phyloP scores from a whole-genome alignment of 2,888 invertebrate species.

The Timema cristinae region DNA sequence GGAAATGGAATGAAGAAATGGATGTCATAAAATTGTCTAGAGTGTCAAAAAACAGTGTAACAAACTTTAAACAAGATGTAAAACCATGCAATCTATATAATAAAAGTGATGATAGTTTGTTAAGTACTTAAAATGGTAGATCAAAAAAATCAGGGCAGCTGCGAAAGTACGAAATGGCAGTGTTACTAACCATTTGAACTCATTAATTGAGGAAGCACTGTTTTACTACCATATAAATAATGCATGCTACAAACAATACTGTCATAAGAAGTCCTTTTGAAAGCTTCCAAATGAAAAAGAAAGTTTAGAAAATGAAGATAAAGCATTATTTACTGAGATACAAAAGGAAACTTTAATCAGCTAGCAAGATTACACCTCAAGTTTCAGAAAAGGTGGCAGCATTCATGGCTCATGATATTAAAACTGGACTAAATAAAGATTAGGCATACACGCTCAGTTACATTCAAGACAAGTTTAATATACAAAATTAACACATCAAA shows the following conservation, averaged over 20 bases:
- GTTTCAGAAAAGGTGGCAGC: too few species aligned
- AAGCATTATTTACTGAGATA: not conserved
- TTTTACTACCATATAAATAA: too few species aligned
- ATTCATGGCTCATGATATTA: too few species aligned
- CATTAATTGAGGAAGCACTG: too few species aligned
- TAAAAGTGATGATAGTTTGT: too few species aligned
- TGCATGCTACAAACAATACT: not conserved
- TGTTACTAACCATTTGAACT: too few species aligned
- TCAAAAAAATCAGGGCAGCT: slow-evolving; percentile 8
- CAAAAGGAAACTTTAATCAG: too few species aligned
- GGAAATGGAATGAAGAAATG: not conserved
- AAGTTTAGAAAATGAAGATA: not conserved
- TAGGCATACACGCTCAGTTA: too few species aligned
- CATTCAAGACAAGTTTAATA: too few species aligned
- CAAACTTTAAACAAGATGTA: slow-evolving; percentile 8
- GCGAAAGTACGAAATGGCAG: not conserved
- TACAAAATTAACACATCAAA: too few species aligned
- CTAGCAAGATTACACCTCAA: too few species aligned
- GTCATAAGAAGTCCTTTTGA: slow-evolving; percentile 8
- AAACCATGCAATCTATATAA: not conserved
- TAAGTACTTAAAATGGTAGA: not conserved
- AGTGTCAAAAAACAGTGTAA: slow-evolving; percentile 12
- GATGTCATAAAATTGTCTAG: slow-evolving; percentile 5
- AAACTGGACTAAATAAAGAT: too few species aligned
- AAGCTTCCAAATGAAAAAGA: not conserved